Base-by-base conservation (phyloP, 2,797 vertebrate species). In the Trachurus trachurus region DNA sequence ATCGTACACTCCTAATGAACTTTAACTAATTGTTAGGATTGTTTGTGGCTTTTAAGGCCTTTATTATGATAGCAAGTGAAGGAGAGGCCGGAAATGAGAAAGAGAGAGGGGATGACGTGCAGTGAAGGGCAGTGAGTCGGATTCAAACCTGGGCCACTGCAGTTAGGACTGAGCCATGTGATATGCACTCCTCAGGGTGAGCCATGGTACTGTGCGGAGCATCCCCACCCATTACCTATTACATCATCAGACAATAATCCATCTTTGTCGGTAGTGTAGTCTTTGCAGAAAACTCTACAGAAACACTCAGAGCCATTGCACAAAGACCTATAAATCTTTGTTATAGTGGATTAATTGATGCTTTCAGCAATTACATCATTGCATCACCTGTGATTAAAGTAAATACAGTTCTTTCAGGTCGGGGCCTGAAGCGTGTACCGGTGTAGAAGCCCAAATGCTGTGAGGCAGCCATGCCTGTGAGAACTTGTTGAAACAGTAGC, bases 341-440 rank as follows among this genome's bases (percentile, higher is more conserved):
- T 66, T 62, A 12, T 37, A 39, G 9, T 22, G 13, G 3, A 66
- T 66, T 15, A 15, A 11, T 58, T 57, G 7, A 50, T 57, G 54
- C 9, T 1, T 49, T 22, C 7, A 58, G 0, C 16, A n/a, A 13
- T 63, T 40, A 39, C 29, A 64, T 80, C 3, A 40, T 60, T 22
- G 13, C 11, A 49, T 68, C n/a, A 66, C 31, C 56, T 29, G 31
- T 47, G 60, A 62, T 71, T 19, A 65, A 19, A 31, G 9, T 57
- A 12, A 69, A 52, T 4, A 10, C 12, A 31, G 50, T 21, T n/a
- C 39, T 66, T 19, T 70, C 31, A 22, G 31, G 12, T 56, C 44
- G 9, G 0, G 16, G 37, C 57, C 49, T 47, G 13, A 57, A 70
- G 40, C 19, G 6, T 22, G 42, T 10, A 5, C 8, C 3, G 26